A percentile compares a stretch with the other conserved stretches of the same genome.
phyloP scores from a whole-genome alignment of 2,797 vertebrate genomes.

The Oreochromis mossambicus region DNA sequence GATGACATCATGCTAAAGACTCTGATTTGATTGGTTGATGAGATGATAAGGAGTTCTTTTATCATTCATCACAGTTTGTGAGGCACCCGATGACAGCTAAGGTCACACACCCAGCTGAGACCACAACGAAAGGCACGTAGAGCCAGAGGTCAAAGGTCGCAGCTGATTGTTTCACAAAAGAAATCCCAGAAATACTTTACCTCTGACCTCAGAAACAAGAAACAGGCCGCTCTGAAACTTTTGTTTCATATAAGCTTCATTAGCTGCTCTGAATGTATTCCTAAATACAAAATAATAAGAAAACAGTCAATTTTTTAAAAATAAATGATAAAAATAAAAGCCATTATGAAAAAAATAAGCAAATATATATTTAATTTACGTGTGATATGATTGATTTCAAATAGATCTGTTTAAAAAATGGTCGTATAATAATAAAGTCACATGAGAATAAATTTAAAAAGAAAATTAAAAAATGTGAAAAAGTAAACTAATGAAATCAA shows the following conservation, averaged over 20 bases:
- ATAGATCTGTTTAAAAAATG: neutral
- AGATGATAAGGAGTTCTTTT: slow-evolving; percentile 28
- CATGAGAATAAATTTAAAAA: neutral
- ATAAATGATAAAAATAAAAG: neutral
- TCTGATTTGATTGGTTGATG: slow-evolving; percentile 26
- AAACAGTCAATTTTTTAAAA: neutral
- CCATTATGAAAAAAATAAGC: neutral
- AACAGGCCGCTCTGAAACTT: neutral
- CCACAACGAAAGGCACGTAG: slow-evolving; percentile 3
- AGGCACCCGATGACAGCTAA: slow-evolving; percentile 15
- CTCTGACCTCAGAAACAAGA: neutral
- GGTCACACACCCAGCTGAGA: slow-evolving; percentile 20
- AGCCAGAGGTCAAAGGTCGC: neutral
- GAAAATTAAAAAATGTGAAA: neutral
- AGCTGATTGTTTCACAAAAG: neutral
- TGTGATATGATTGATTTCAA: neutral
- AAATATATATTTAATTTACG: neutral
- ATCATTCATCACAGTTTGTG: neutral
- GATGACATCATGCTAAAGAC: slow-evolving; percentile 15
- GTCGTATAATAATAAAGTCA: neutral
- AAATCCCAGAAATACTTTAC: neutral
- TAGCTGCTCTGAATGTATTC: neutral
- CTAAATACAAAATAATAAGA: neutral
- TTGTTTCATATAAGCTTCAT: neutral
- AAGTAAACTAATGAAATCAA: neutral